A percentile compares a stretch with the other conserved stretches of the same genome.
Conservation (phyloP, 2,797 vertebrate species). For the Myotis vivesi region DNA sequence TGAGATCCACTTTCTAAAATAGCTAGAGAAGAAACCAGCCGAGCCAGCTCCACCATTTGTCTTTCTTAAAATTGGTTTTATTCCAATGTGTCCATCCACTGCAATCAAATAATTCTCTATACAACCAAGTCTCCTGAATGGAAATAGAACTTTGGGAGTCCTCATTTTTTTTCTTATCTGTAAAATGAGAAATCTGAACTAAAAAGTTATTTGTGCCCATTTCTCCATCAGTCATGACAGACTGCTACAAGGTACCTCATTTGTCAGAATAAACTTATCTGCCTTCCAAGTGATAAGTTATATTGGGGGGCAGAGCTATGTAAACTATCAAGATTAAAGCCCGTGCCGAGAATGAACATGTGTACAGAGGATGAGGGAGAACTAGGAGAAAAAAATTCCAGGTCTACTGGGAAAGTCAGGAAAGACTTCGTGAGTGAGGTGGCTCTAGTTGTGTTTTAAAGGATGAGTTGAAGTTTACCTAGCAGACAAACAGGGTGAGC, state of each 20-base stretch:
- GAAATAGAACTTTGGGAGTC: not conserved
- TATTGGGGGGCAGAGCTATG: not conserved
- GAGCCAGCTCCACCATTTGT: not conserved
- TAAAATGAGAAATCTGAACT: slow-evolving; percentile 40
- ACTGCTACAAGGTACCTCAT: not conserved
- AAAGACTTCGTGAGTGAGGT: not conserved
- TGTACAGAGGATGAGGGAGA: not conserved
- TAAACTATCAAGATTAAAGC: not conserved
- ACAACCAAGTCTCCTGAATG: not conserved
- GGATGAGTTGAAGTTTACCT: not conserved
- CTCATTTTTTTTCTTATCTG: not conserved
- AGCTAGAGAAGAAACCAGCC: not conserved
- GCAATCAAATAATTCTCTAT: not conserved
- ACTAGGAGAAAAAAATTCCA: not conserved
- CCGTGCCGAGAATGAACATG: not conserved
- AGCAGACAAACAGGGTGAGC: not conserved
- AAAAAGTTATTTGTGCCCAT: not conserved
- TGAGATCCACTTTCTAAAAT: not conserved
- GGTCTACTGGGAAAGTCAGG: not conserved
- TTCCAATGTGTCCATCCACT: not conserved
- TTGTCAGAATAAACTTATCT: not conserved
- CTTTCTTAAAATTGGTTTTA: not conserved
- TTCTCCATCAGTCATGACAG: not conserved
- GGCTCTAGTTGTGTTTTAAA: not conserved
- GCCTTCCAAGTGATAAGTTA: not conserved